Conservation (phyloP, 2,888 invertebrate genomes). For the Dynastes grantii region DNA sequence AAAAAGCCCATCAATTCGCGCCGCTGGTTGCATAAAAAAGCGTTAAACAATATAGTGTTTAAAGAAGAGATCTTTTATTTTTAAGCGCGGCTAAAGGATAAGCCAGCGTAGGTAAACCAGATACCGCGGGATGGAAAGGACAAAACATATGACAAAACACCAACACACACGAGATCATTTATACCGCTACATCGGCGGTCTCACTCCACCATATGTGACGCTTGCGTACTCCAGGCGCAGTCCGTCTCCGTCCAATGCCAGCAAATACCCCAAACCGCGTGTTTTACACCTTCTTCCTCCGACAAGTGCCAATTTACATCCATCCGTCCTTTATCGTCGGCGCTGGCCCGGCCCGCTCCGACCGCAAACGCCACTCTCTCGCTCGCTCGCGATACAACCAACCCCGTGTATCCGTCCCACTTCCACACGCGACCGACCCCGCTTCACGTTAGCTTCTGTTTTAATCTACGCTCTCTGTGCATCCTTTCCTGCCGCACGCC, state of each 20-base stretch:
- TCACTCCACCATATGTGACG: conserved; percentile 65
- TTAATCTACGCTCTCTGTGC: conserved; percentile 67
- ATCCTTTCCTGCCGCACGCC: conserved; percentile 62
- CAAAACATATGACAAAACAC: conserved; percentile 66
- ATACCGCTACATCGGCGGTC: conserved; percentile 43
- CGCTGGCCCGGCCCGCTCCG: conserved; percentile 78
- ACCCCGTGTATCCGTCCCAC: conserved; percentile 67
- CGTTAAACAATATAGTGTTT: conserved; percentile 50
- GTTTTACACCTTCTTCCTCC: conserved; percentile 66
- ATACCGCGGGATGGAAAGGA: conserved; percentile 65
- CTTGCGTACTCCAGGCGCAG: conserved; percentile 67
- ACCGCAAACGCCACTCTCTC: conserved; percentile 79
- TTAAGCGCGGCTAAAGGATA: conserved; percentile 65
- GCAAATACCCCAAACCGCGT: conserved; percentile 75
- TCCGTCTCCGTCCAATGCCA: conserved; percentile 71
- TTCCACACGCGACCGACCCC: conserved; percentile 64
- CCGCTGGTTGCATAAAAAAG: conserved; percentile 40
- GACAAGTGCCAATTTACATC: conserved; percentile 75
- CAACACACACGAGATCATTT: conserved; percentile 52
- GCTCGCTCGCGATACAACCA: conserved; percentile 71
- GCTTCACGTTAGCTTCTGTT: conserved; percentile 70
- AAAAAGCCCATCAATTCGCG: conserved; percentile 29
- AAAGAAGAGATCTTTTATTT: conserved; percentile 51
- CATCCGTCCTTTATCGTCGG: conserved; percentile 79
- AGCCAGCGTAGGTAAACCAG: conserved; percentile 68